phyloP scores from a whole-genome alignment of 2,888 invertebrate genomes.

The Caenorhabditis zanzibari region DNA sequence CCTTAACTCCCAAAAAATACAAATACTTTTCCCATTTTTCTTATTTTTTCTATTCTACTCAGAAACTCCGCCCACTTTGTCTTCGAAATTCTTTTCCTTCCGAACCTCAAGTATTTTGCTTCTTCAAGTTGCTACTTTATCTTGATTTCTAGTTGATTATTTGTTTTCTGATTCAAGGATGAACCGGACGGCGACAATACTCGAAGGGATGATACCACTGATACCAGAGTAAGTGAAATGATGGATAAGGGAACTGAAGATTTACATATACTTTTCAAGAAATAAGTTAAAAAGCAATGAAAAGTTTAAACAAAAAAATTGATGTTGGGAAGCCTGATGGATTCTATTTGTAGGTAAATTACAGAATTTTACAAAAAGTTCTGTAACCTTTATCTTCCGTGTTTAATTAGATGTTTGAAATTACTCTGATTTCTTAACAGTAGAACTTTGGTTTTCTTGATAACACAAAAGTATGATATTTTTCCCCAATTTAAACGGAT shows the following conservation, averaged over 20 bases:
- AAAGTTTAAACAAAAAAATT: too few species aligned
- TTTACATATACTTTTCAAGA: too few species aligned
- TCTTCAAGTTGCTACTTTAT: conserved; percentile 8
- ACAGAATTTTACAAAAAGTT: too few species aligned
- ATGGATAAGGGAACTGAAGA: not conserved
- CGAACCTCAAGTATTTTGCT: conserved; percentile 25
- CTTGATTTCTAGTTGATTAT: not conserved
- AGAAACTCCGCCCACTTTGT: conserved; percentile 30
- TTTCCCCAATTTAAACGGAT: too few species aligned
- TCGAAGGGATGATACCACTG: conserved; percentile 72
- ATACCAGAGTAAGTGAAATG: conserved; percentile 69
- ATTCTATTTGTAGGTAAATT: too few species aligned
- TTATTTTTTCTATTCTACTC: conserved; percentile 11
- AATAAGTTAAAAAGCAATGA: too few species aligned
- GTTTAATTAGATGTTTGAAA: too few species aligned
- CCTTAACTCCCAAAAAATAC: conserved; percentile 5
- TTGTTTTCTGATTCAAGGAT: conserved; percentile 36
- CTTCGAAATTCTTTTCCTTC: conserved; percentile 3
- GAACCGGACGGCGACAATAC: conserved; percentile 52
- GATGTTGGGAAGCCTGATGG: too few species aligned
- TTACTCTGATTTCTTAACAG: too few species aligned
- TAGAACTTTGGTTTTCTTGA: too few species aligned
- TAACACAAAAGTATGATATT: too few species aligned
- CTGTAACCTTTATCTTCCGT: too few species aligned
- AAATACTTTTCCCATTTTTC: conserved; percentile 18